Evolutionary conservation across 2,797 vertebrate genomes (phyloP).

Genomic region (Naso thynnoides): DNA sequence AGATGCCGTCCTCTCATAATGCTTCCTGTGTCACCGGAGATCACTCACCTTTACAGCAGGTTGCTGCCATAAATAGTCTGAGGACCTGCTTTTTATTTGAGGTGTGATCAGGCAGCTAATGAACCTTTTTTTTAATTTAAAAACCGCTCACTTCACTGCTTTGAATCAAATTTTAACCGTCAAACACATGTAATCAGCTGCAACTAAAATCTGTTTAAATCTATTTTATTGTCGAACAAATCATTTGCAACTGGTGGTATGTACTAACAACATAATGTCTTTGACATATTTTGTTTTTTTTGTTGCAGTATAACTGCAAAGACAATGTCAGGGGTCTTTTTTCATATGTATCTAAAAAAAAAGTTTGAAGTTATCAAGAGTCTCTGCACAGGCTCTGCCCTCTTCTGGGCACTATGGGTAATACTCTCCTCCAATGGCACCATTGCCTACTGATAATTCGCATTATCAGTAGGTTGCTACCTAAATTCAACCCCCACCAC

Average conservation of each 20-base stretch:
- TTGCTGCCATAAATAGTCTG: conserved; percentile 16
- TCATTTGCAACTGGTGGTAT: neutral
- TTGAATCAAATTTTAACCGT: conserved; percentile 33
- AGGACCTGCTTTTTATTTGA: conserved; percentile 2
- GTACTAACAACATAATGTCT: neutral
- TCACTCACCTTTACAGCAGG: conserved; percentile 52
- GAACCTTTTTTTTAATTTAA: neutral
- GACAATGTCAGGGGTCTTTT: neutral
- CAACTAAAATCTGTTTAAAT: neutral
- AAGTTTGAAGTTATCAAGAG: neutral
- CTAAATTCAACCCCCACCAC: too few relatives aligned
- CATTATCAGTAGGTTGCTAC: too few relatives aligned
- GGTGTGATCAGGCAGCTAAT: neutral
- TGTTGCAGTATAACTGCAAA: neutral
- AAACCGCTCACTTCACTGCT: conserved; percentile 28
- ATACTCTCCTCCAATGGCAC: too few relatives aligned
- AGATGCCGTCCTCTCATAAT: conserved; percentile 69
- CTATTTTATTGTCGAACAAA: conserved; percentile 6
- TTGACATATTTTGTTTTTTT: conserved; percentile 1
- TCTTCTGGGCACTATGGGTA: too few relatives aligned
- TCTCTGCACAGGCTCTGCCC: too few relatives aligned
- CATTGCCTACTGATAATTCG: too few relatives aligned
- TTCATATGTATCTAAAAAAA: neutral
- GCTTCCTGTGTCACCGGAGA: conserved; percentile 73
- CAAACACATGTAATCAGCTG: conserved; percentile 5